Base-by-base conservation (phyloP, 2,888 invertebrate species). In the Trichopria drosophilae region DNA sequence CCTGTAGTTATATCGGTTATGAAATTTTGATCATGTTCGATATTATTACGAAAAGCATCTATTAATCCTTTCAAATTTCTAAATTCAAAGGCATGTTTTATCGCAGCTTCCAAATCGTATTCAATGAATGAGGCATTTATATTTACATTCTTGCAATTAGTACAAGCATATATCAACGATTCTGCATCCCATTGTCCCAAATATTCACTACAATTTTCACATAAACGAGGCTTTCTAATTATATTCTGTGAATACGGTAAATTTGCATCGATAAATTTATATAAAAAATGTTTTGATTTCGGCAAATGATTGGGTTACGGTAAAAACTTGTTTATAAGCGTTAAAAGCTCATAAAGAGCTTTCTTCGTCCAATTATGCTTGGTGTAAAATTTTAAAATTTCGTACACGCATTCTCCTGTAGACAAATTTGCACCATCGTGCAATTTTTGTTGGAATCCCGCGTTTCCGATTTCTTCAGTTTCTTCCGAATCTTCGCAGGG, bases 241-340 rank as follows among this genome's bases (percentile, higher is more conserved):
- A 42, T 15, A 1, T 45, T 12, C 4, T 22, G 13, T 18, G 34
- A 16, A 1, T 24, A 15, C 3, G 56, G 53, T 15, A 51, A 16
- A 1, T 44, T 22, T 29, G 29, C 9, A 29, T 31, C 31, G 36
- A 53, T 23, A 16, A 53, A 35, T 51, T 50, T 46, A 3, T 34
- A 23, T 7, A 56, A 42, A 12, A 6, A 7, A 37, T 53, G 22
- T 16, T 29, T 39, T 18, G 15, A 44, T 44, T 26, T 42, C 9
- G 40, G 47, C 9, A 56, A 19, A 42, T 49, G 42, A 29, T 56
- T 53, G 18, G 24, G 43, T 28, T 53, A 19, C 3, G 56, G 53
- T 20, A 53, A 34, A 16, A 56, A 3, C n/a, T 18, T 5, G 18
- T 24, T 12, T 4, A 53, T 7, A 6, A 56, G 15, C 12, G 2